Evolutionary conservation across 2,113 vertebrate species (phyloP).

Genomic region (Muntiacus muntjak): DNA sequence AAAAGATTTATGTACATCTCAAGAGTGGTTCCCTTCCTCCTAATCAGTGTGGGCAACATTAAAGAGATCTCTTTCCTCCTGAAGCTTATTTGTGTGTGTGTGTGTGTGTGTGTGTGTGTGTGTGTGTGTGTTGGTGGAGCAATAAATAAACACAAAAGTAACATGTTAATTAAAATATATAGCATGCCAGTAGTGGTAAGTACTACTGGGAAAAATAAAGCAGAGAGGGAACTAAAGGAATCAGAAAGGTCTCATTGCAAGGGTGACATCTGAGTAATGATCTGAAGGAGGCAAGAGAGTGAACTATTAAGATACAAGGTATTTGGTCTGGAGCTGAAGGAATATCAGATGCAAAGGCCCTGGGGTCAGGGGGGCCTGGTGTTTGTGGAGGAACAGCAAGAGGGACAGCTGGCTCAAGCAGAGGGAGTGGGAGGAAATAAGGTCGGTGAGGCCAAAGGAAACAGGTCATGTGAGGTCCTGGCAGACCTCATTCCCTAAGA

Average conservation of each 20-base stretch:
- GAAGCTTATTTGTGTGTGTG: not conserved
- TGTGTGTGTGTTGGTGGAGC: not conserved
- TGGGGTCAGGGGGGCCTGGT: not conserved
- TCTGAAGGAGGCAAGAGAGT: not conserved
- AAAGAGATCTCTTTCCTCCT: not conserved
- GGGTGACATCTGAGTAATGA: not conserved
- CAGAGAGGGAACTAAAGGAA: not conserved
- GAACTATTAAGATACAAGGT: not conserved
- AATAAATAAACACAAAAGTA: not conserved
- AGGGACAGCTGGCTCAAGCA: not conserved
- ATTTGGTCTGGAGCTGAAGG: not conserved
- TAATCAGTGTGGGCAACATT: not conserved
- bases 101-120: not conserved
- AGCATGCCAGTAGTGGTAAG: not conserved
- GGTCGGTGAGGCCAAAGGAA: not conserved
- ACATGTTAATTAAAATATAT: not conserved
- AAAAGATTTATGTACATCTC: not conserved
- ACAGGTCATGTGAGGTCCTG: not conserved
- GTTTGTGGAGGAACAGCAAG: not conserved
- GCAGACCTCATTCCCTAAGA: not conserved
- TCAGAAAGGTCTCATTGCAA: not conserved
- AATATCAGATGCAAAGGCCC: not conserved
- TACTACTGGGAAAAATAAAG: not conserved
- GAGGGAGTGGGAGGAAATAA: not conserved
- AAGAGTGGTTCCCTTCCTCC: not conserved